Evolutionary conservation across 2,113 vertebrate genomes (phyloP).

Genomic region (Dipodomys stephensi): DNA sequence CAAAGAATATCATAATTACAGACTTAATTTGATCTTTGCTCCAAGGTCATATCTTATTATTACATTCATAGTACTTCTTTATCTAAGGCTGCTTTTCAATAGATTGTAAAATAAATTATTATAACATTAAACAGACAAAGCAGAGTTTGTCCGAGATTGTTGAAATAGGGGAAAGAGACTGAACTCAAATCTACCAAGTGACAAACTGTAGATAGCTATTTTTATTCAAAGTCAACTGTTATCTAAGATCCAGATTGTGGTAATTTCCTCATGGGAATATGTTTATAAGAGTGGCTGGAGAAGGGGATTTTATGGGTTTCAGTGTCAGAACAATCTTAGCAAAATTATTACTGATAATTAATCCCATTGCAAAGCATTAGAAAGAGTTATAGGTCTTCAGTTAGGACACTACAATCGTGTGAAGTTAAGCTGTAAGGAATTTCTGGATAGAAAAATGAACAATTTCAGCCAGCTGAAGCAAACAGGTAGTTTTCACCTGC

Average conservation of each 20-base stretch:
- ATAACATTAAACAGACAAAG: not conserved
- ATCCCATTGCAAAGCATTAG: not conserved
- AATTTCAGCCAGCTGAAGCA: not conserved
- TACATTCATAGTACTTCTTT: not conserved
- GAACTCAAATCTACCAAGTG: not conserved
- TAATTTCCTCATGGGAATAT: not conserved
- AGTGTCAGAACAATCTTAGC: not conserved
- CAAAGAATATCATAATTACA: not conserved
- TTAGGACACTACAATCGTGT: not conserved
- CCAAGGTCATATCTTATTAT: not conserved
- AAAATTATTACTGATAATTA: not conserved
- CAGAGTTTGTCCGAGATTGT: not conserved
- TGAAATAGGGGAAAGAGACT: not conserved
- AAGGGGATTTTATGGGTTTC: not conserved
- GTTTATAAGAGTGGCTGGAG: not conserved
- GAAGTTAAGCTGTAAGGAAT: slow-evolving; percentile 8
- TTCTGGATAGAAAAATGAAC: not conserved
- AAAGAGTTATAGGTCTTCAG: not conserved
- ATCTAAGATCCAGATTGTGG: not conserved
- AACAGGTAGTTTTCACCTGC: not conserved
- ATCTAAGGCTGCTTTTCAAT: not conserved
- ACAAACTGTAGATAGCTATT: not conserved
- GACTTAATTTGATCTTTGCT: not conserved
- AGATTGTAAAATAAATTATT: not conserved
- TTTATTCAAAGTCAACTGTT: not conserved